phyloP scores from a whole-genome alignment of 1,140 invertebrate species.

The Saccostrea echinata region DNA sequence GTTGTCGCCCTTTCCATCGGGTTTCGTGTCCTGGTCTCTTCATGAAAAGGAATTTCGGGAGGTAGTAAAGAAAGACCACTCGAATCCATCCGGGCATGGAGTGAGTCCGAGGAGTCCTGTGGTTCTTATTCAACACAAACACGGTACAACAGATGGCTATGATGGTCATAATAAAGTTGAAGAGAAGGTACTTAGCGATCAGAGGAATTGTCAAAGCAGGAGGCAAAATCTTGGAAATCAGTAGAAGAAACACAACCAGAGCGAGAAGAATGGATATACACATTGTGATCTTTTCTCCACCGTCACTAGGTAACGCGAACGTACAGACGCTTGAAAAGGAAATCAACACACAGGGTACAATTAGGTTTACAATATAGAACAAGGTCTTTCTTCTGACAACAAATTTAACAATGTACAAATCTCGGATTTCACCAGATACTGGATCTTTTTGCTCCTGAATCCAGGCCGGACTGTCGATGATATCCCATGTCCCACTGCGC shows the following conservation, averaged over 20 bases:
- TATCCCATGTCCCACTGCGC: slow-evolving; percentile 99
- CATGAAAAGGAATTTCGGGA: slow-evolving; percentile 78
- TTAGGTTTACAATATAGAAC: slow-evolving; percentile 99
- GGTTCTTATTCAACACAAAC: slow-evolving; percentile 99
- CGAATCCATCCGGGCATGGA: slow-evolving; percentile 79
- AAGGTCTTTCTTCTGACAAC: slow-evolving; percentile 98
- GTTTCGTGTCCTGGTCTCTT: slow-evolving; percentile 76
- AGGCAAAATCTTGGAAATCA: slow-evolving; percentile 99
- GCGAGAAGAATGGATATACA: slow-evolving; percentile 99
- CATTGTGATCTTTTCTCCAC: slow-evolving; percentile 89
- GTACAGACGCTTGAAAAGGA: slow-evolving; percentile 99
- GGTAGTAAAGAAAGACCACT: slow-evolving; percentile 76
- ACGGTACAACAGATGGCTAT: slow-evolving; percentile 99
- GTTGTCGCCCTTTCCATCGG: slow-evolving; percentile 66
- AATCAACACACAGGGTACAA: slow-evolving; percentile 98
- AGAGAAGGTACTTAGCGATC: slow-evolving; percentile 98
- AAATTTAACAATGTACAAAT: slow-evolving; percentile 82
- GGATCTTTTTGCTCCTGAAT: slow-evolving; percentile 66
- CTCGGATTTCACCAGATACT: slow-evolving; percentile 65
- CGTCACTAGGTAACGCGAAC: slow-evolving; percentile 94
- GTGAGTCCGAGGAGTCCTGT: slow-evolving; percentile 94
- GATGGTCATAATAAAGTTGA: slow-evolving; percentile 99
- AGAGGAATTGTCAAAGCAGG: slow-evolving; percentile 84
- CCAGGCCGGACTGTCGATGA: slow-evolving; percentile 92
- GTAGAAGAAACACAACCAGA: slow-evolving; percentile 98